Evolutionary conservation across 2,797 vertebrate species (phyloP), one percentile per base, ranked within the genome.

Genomic region (Liparis tanakae): DNA sequence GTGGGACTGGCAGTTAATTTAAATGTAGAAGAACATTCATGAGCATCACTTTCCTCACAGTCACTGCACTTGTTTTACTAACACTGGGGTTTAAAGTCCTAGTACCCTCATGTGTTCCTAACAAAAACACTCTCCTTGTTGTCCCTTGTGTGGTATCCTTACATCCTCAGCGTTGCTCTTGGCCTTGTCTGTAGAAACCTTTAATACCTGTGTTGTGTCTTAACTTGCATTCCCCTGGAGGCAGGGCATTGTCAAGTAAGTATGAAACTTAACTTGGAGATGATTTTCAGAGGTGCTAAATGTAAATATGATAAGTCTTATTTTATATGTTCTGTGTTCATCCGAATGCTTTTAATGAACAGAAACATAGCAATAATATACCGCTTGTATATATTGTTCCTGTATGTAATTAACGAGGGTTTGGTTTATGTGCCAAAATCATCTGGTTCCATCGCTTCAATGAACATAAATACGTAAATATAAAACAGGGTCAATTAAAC

Each of bases 191-290:
- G 22, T 92, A 94, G 94, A 96, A 95, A 92, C 92, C 66, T 80
- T 96, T 96, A 97, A 97, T 94, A 87, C 93, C 89, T 97, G 89
- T 96, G 90, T 96, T 97, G 83, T 97, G 94, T 97, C 96, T 97
- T 95, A 93, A 95, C 95, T 96, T 97, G 96, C 96, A 96, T 96
- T 96, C 96, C 96, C 95, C 93, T 97, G 96, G 96, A 97, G 96
- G 96, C 96, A 97, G 96, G 96, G 96, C 96, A 97, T 97, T 95
- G 96, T 97, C 96, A 97, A 97, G 96, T 96, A 96, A 95, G 96
- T 97, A 97, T 92, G 82, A 75, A 54, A 60, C 56, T 68, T 55
- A 1, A 20, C 66, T 44, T 74, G 34, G 25, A 63, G 69, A 25
- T 60, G 10, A 30, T 43, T 34, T 39, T 44, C 1, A 46, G 9